Base-by-base conservation (phyloP, 2,888 invertebrate genomes). In the Trissolcus japonicus region DNA sequence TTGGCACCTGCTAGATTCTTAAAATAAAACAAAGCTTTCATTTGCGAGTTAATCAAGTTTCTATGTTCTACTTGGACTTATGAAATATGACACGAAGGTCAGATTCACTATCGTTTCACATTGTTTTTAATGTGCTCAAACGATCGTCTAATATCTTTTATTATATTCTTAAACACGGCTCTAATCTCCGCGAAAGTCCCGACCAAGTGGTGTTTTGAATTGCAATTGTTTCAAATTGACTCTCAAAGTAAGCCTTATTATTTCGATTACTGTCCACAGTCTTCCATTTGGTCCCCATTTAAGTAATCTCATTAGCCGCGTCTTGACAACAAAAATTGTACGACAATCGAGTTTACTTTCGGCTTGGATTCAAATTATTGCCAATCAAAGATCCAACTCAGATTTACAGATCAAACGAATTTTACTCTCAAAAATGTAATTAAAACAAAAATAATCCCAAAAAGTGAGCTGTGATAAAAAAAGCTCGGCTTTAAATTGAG, bases 181-280 rank as follows among this genome's bases (percentile, higher is more conserved):
- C 50, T 65, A 76, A 76, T 76, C 76, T 67, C 51, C 53, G 61
- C 62, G 76, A 76, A 76, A 76, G 76, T 76, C 40, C 43, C 35
- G 35, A 62, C 62, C 59, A 72, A 76, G 66, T 76, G 71, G 35
- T 69, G 78, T 78, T 78, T 78, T 74, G 69, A 69, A 69, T 73
- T 55, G 56, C 68, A 73, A 69, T 79, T 76, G 76, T 76, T 79
- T 76, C 56, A 76, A 79, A 73, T 76, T 79, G 69, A 59, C 60
- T 68, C 60, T 72, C 72, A 61, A 69, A 76, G 56, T 76, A 62
- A 68, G 66, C 51, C 56, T 74, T 61, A 73, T 69, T 65, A 74
- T 62, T 65, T 62, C 66, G 61, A 69, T 78, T 73, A 76, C 61
- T 65, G 75, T 59, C 68, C 60, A 63, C 62, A 59, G 59, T 59